Conservation (phyloP, 2,797 vertebrate species). For the Halcyon chelicuti region DNA sequence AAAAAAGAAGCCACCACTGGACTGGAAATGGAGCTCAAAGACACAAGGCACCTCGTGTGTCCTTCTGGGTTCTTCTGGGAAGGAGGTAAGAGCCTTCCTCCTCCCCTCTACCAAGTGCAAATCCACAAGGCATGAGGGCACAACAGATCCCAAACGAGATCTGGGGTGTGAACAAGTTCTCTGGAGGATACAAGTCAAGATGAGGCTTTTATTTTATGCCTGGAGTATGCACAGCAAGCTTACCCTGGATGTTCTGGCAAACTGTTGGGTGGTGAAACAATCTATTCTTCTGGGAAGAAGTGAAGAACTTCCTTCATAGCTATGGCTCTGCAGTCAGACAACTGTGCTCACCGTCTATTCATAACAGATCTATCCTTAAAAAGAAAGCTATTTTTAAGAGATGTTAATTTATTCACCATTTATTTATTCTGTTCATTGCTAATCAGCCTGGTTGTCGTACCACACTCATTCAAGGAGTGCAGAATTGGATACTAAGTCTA, state of each 20-base stretch:
- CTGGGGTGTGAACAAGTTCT: fast-evolving
- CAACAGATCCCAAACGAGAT: background rate
- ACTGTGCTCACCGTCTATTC: background rate
- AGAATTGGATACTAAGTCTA: background rate
- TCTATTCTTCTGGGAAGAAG: background rate
- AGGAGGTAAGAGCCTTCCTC: background rate
- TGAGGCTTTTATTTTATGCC: background rate
- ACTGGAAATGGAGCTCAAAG: background rate
- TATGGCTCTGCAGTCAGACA: background rate
- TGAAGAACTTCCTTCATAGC: background rate
- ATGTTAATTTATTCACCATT: background rate
- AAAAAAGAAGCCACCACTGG: fast-evolving
- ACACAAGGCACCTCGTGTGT: background rate
- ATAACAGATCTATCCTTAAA: background rate
- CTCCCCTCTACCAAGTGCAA: background rate
- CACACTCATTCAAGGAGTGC: background rate
- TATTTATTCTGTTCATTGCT: background rate
- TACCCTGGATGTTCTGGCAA: background rate
- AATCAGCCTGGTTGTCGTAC: background rate
- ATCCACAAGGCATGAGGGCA: background rate
- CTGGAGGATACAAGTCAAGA: background rate
- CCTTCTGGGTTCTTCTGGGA: background rate
- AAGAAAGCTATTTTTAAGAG: background rate
- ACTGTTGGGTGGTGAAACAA: background rate
- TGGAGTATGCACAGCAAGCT: background rate